Evolutionary conservation across 2,797 vertebrate genomes (phyloP).

Genomic region (Dermochelys coriacea): DNA sequence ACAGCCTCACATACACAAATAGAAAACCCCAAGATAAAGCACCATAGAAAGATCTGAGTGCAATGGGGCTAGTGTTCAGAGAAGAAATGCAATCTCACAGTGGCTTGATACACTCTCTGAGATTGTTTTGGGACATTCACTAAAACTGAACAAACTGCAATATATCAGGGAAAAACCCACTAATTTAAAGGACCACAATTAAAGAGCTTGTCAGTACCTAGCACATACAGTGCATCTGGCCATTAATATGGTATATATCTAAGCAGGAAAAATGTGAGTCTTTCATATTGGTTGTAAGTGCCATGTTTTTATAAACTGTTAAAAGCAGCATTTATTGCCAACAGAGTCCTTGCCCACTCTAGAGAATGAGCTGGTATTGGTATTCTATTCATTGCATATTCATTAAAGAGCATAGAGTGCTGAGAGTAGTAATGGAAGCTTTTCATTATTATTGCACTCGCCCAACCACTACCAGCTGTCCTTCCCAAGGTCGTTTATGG

Average conservation of each 20-base stretch:
- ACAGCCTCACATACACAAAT: too few relatives aligned
- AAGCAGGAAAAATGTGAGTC: not conserved
- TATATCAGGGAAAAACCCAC: not conserved
- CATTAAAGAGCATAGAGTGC: not conserved
- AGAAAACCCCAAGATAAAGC: too few relatives aligned
- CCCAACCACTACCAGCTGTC: not conserved
- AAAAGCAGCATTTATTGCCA: not conserved
- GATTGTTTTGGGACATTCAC: not conserved
- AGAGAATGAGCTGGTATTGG: not conserved
- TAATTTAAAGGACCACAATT: not conserved
- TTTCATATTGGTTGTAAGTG: not conserved
- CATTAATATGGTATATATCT: not conserved
- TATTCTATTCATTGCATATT: conserved; percentile 16
- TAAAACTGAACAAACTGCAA: not conserved
- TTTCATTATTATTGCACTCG: not conserved
- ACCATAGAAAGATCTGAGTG: not conserved
- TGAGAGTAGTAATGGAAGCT: fast-evolving
- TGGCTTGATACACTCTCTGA: not conserved
- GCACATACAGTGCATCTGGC: not conserved
- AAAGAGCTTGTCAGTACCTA: not conserved
- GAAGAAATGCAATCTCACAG: not conserved
- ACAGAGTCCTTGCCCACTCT: not conserved
- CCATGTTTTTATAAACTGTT: not conserved
- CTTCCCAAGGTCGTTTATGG: conserved; percentile 22
- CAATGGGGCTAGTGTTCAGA: not conserved